Base-by-base conservation (phyloP, 2,888 invertebrate species). In the Leptothorax acervorum region DNA sequence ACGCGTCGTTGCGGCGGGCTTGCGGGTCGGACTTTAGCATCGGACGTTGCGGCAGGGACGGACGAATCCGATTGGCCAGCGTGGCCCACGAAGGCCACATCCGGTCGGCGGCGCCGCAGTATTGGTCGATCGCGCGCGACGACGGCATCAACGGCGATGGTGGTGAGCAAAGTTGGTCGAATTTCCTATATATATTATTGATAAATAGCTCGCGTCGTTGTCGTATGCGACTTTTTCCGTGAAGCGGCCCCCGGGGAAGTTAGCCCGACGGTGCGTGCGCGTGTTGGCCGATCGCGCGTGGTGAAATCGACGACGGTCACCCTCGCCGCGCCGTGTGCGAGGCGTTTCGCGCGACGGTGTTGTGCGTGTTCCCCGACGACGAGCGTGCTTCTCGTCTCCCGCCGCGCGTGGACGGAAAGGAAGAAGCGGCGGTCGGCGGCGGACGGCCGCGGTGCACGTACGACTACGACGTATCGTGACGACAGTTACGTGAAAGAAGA, bases 121-220 rank as follows among this genome's bases (percentile, higher is more conserved):
- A 93, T 93, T 93, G 93, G 93, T 92, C 93, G 91, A 92, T 92
- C 90, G 90, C 88, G 78, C 78, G 78, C 78, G 78, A 78, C 68
- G 68, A 78, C 68, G 68, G 76, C 53, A 66, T 66, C 76, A 53
- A 8, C 3, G 57, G 90, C 87, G 91, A 90, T 90, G 90, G 90
- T 88, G 90, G 89, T 86, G 28, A 91, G 89, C 91, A 91, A 92
- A 92, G 92, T 92, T 90, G 90, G 90, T 91, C 89, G 88, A 88
- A 87, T 86, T 90, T 91, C 91, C 88, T 91, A 89, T 90, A 92
- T 71, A 51, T 89, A 90, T 87, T 92, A 92, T 90, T 90, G 92
- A 90, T 89, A 91, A 92, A 91, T 92, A 93, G 90, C 92, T 92
- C 88, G 91, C 91, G 90, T 89, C 60, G 66, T 89, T 88, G 87